Conservation (phyloP, 2,888 invertebrate genomes). For the Orthosia gracilis region DNA sequence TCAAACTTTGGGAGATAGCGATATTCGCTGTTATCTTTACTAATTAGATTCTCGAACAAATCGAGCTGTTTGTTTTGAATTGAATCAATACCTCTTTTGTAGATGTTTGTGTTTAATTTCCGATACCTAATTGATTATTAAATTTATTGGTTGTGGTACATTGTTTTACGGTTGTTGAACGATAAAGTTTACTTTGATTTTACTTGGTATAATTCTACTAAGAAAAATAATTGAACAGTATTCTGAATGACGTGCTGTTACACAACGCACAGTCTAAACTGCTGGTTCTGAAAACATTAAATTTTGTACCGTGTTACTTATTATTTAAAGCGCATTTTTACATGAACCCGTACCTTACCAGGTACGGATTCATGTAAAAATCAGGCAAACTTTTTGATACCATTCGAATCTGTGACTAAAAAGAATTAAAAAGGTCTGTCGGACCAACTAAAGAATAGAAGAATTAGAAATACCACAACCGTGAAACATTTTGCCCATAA, state of each 20-base stretch:
- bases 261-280: too few species aligned
- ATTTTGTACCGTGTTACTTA: too few species aligned
- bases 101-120: constrained; percentile 33
- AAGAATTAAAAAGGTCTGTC: too few species aligned
- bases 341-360: too few species aligned
- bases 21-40: constrained; percentile 47
- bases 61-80: constrained; percentile 26
- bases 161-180: neutral
- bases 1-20: constrained; percentile 63
- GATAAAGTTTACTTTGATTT: neutral
- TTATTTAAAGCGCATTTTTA: too few species aligned
- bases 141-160: constrained; percentile 14
- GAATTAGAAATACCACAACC: too few species aligned
- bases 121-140: constrained; percentile 22
- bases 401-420: too few species aligned
- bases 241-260: too few species aligned
- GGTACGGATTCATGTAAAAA: too few species aligned
- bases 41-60: constrained; percentile 35
- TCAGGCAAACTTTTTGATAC: too few species aligned
- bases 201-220: neutral
- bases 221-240: neutral
- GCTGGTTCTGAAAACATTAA: neutral
- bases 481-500: neutral
- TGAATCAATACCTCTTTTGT: constrained; percentile 24
- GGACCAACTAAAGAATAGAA: too few species aligned